Evolutionary conservation across 2,113 vertebrate species (phyloP).

Genomic region (Guaruba guarouba): DNA sequence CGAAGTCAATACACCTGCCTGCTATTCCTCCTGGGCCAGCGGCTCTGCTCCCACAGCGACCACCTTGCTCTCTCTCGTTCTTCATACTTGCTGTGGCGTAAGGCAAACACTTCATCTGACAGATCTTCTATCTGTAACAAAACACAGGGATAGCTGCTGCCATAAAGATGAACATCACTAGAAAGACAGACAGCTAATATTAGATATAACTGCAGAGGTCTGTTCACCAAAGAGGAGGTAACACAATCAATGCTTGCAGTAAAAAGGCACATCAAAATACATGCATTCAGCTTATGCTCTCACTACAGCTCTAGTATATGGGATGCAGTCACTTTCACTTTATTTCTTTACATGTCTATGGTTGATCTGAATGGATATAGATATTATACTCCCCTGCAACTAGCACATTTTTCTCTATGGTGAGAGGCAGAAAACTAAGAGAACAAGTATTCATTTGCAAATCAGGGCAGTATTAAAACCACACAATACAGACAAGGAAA

Average conservation of each 20-base stretch:
- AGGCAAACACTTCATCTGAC: constrained; percentile 75
- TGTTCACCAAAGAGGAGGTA: neutral
- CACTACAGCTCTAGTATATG: neutral
- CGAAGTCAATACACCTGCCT: constrained; percentile 68
- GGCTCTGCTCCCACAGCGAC: constrained; percentile 82
- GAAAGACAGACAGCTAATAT: neutral
- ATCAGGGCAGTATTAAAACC: neutral
- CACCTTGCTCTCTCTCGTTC: constrained; percentile 74
- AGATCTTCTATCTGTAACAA: constrained; percentile 76
- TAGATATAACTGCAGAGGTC: neutral
- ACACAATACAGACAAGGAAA: neutral
- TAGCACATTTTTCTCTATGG: neutral
- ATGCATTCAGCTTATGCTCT: fast-evolving
- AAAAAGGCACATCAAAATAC: neutral
- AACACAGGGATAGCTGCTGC: neutral
- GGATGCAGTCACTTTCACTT: neutral
- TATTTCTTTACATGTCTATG: neutral
- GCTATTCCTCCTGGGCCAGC: constrained; percentile 77
- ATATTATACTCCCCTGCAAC: neutral
- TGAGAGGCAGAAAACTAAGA: constrained; percentile 4
- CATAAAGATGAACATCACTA: neutral
- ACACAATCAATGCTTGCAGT: neutral
- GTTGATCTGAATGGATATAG: neutral
- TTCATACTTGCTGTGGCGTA: constrained; percentile 76
- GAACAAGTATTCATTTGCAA: neutral